phyloP scores from a whole-genome alignment of 1,140 invertebrate species.

The Achatina immaculata region DNA sequence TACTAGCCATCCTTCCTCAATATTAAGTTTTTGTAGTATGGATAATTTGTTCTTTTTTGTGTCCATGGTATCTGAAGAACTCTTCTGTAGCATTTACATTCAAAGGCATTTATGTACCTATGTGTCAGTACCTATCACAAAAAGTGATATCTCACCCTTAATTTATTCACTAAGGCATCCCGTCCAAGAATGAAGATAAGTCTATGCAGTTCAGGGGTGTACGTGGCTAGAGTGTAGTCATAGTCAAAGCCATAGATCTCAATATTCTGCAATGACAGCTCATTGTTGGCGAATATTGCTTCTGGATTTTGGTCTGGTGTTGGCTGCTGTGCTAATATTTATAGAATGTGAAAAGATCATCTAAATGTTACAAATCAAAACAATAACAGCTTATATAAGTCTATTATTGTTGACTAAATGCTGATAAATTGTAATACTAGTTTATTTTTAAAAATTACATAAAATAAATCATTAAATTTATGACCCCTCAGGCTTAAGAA shows the following conservation, averaged over 20 bases:
- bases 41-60: too few species aligned
- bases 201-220: conserved; percentile 89
- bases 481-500: too few species aligned
- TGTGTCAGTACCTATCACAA: too few species aligned
- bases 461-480: too few species aligned
- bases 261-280: conserved; percentile 90
- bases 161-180: conserved; percentile 87
- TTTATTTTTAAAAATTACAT: background rate
- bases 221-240: conserved; percentile 97
- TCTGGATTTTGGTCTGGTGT: conserved; percentile 37
- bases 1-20: too few species aligned
- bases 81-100: too few species aligned
- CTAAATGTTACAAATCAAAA: background rate
- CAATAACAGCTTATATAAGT: background rate
- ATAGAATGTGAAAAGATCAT: background rate
- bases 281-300: conserved; percentile 93
- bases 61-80: too few species aligned
- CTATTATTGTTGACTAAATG: too few species aligned
- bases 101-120: too few species aligned
- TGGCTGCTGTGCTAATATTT: conserved; percentile 27
- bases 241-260: conserved; percentile 98
- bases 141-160: conserved; percentile 86
- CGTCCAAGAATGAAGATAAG: conserved; percentile 93
- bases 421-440: background rate
- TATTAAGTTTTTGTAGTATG: too few species aligned